Percentiles rank a stretch among this genome's conserved stretches.
phyloP scores from a whole-genome alignment of 2,797 vertebrate genomes.

The Sibirionetta formosa region DNA sequence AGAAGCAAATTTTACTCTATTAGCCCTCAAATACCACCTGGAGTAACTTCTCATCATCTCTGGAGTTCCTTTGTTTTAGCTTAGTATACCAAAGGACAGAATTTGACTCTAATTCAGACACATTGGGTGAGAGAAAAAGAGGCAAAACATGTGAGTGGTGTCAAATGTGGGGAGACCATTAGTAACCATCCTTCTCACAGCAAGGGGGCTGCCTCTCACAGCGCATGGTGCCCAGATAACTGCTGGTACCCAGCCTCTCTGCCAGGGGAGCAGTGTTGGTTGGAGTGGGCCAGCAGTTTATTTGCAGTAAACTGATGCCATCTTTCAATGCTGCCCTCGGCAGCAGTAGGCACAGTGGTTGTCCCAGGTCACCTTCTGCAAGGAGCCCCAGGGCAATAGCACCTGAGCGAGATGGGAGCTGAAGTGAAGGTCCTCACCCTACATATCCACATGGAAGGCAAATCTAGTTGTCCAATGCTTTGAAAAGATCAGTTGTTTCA shows the following conservation, averaged over 20 bases:
- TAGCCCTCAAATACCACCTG: slow-evolving; percentile 54
- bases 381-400: fast-evolving
- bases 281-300: neutral
- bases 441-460: neutral
- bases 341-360: neutral
- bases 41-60: slow-evolving; percentile 33
- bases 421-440: neutral
- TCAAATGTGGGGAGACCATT: neutral
- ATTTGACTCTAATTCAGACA: slow-evolving; percentile 11
- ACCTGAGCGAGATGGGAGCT: neutral
- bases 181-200: neutral
- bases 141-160: neutral
- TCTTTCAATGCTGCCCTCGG: neutral
- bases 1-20: slow-evolving; percentile 64
- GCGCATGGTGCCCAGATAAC: neutral
- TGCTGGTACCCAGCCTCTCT: neutral
- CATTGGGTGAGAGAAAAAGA: neutral
- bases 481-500: neutral
- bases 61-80: slow-evolving; percentile 3
- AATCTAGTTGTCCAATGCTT: neutral
- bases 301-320: neutral
- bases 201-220: neutral
- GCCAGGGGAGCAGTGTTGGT: neutral
- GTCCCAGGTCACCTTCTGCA: neutral
- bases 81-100: neutral